Base-by-base conservation (phyloP, 2,888 invertebrate genomes). In the Altica lythri region DNA sequence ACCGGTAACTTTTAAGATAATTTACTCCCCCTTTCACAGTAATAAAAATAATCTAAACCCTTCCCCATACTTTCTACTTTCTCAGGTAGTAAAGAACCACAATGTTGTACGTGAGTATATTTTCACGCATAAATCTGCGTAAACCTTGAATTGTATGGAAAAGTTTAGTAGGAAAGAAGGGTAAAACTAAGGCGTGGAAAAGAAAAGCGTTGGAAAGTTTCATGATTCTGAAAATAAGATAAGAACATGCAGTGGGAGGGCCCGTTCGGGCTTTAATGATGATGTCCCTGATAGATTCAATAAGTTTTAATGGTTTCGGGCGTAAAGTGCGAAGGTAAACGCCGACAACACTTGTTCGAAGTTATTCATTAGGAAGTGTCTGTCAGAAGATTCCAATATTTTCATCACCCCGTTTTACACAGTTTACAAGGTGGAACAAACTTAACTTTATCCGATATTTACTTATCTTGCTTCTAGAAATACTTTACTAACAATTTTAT, bases 231-330 rank as follows among this genome's bases (percentile, higher is more conserved):
- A 35, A 47, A 53, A 53, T 47, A 19, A 53, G 42, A 53, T 53
- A 53, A 25, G 53, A 47, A 53, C 42, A 47, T 27, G 35, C 42
- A 53, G 47, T 29, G 47, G 47, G 42, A 47, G 47, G 53, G 34
- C 37, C 37, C 19, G 44, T 17, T 38, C 13, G 45, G n/a, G 30
- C 18, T 42, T 47, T 53, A 47, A 53, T 47, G 53, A 53, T 47
- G 47, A 53, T 35, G 40, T 35, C 47, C 43, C 47, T 35, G 53
- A 53, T 53, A 47, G 53, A 53, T 53, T 53, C 53, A 47, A 53
- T 53, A 53, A 53, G 53, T 53, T 53, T 53, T 53, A 53, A 53
- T 53, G 53, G 46, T 53, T 53, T 53, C 27, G 42, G 19, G 22
- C 40, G 12, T 42, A 32, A 25, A 47, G 47, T 47, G 53, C 34